phyloP scores from a whole-genome alignment of 2,797 vertebrate genomes.

The Ceyx erithaca region DNA sequence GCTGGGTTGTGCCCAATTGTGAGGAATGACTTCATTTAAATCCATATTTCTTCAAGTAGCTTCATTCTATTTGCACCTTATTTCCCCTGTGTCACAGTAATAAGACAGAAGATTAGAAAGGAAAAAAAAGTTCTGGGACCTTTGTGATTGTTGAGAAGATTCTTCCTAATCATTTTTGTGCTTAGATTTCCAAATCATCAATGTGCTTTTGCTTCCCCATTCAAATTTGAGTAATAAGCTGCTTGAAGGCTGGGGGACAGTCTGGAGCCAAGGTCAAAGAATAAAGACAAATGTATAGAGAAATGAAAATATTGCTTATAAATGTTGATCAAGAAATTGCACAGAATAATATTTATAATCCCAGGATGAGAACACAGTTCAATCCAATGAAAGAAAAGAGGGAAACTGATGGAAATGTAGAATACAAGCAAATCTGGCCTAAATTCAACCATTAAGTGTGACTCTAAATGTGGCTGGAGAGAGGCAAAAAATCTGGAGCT shows the following conservation, averaged over 20 bases:
- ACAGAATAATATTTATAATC: not conserved
- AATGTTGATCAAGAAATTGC: not conserved
- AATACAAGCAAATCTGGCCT: not conserved
- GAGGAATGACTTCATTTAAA: not conserved
- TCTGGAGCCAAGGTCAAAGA: not conserved
- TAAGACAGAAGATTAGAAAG: not conserved
- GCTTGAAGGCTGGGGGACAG: not conserved
- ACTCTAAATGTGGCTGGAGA: not conserved
- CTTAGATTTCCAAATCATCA: not conserved
- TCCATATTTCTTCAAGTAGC: not conserved
- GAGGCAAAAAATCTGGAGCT: not conserved
- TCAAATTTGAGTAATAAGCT: not conserved
- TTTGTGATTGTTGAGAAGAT: not conserved
- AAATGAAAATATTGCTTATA: not conserved
- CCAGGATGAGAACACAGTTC: not conserved
- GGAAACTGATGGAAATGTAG: not conserved
- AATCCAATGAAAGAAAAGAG: not conserved
- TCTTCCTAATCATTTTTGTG: not conserved
- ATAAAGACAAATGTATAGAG: not conserved
- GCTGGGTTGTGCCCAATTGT: not conserved
- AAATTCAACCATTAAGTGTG: not conserved
- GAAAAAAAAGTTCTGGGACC: not conserved
- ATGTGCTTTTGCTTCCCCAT: not conserved
- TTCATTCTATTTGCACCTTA: not conserved
- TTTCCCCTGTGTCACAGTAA: not conserved